Base-by-base conservation (phyloP, 2,113 vertebrate species). In the Paracanthobrama guichenoti region DNA sequence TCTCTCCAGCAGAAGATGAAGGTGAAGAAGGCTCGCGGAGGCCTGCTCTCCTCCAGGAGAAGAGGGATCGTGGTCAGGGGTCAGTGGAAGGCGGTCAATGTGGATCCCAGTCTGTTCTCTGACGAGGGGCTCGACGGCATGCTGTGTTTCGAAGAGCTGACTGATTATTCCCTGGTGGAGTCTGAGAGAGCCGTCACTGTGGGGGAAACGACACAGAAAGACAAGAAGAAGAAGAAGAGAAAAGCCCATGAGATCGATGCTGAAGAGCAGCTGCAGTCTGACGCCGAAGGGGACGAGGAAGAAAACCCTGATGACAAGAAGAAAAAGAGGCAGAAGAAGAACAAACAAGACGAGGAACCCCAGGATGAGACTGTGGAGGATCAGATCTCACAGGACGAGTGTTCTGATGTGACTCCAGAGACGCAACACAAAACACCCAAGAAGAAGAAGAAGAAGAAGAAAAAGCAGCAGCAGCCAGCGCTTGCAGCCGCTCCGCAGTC, bases 111-210 rank as follows among this genome's bases (percentile, higher is more conserved):
- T 76, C 11, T 98, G 0, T 96, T 98, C 83, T 93, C 94, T 6
- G 95, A 96, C n/a, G 96, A 96, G 69, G 95, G 96, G 12, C 88
- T 98, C 88, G 92, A 90, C 59, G 95, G 95, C 31, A 90, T 99
- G 26, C 94, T 98, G 0, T 99, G 97, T 76, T 96, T 98, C 87
- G 98, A 99, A 88, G 97, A 99, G 46, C 95, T 99, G 79, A 96
- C 94, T 1, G 93, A 96, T 22, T 99, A 99, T 84, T 90, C 89
- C 1, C 78, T 98, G 81, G 89, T 98, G 20, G 94, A 94, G 84
- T 86, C 95, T 3, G 88, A 92, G 1, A 91, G 91, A 55, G 89
- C 91, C 3, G 90, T 86, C 3, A 39, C 22, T 1, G 66, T 84
- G 22, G 86, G 89, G 16, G 93, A 95, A 84, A 26, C 50, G 3